Evolutionary conservation across 1,140 invertebrate species (phyloP), one percentile per base, ranked within the genome.

Genomic region (Solenopsis fugax): DNA sequence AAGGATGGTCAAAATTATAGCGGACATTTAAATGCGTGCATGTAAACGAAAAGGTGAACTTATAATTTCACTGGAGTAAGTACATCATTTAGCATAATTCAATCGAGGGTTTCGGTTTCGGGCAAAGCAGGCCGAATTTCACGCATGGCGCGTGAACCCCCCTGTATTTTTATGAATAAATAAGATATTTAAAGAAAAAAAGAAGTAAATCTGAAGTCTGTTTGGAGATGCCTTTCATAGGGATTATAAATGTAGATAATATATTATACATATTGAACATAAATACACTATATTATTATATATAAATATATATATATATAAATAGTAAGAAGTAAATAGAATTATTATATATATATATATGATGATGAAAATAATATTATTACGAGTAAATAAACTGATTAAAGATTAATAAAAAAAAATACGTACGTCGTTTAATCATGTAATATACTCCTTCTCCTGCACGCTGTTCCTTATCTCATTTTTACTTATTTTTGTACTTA

Each of bases 111-210:
- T 86, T 87, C 71, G 77, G 87, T 90, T 87, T 85, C 80, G 48
- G 87, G 80, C 91, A 93, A 89, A 93, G 89, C 88, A 86, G 87
- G 72, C 65, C 81, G 69, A 78, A 89, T 90, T 88, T 91, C 89
- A 86, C 85, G 81, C 88, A 78, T 90, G 92, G 92, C 93, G 93
- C 93, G 89, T 87, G 91, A 94, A 92, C 92, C 93, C 93, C 41
- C 92, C 93, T 95, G 94, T 95, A 95, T 95, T 95, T 95, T 95
- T 95, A 95, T 95, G 95, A 95, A 95, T 95, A 95, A 95, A 95
- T 95, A 95, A 95, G 93, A 95, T 95, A 95, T 95, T 95, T 95
- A 95, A 95, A 95, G 94, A 94, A 75, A 56, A 92, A 94, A 94
- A 93, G 48, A 81, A 94, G 92, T 95, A 95, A 95, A 95, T 94